These are phyloP conservation scores for Protophormia terraenovae DNA, from an alignment of 2,888 invertebrate genomes.

Conservation along the genomic window DNA sequence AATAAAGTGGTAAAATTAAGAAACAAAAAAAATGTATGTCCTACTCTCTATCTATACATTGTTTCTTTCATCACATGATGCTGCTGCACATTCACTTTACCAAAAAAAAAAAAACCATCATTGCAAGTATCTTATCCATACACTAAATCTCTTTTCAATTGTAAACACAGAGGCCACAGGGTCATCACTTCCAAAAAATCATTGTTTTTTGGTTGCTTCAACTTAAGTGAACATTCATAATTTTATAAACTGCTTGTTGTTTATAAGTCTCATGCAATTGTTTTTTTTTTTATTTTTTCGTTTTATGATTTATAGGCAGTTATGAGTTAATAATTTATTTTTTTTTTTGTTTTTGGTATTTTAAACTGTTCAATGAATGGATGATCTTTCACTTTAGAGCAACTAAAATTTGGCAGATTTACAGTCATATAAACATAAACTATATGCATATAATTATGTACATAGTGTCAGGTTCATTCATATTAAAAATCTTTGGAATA, in stretches of 20 bases:
- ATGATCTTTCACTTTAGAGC: constrained; percentile 56
- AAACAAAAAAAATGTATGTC: not conserved
- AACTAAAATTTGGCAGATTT: not conserved
- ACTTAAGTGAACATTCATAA: constrained; percentile 24
- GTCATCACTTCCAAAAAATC: constrained; percentile 56
- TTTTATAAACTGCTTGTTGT: constrained; percentile 29
- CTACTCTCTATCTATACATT: not conserved
- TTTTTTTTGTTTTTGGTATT: constrained; percentile 7
- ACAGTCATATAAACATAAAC: not conserved
- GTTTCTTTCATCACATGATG: constrained; percentile 10
- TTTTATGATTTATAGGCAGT: constrained; percentile 35
- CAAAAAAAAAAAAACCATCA: no score
- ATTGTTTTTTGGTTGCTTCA: constrained; percentile 33
- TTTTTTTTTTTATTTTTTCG: not conserved
- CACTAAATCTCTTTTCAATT: not conserved
- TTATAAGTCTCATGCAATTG: not conserved
- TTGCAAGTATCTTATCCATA: not conserved
- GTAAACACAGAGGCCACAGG: constrained; percentile 43
- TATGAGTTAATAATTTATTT: constrained; percentile 47
- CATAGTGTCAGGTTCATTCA: not conserved
- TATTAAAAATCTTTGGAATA: constrained; percentile 17
- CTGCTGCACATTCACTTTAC: constrained; percentile 21
- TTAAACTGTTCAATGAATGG: constrained; percentile 30
- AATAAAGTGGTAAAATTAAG: constrained; percentile 61
- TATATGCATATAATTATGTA: not conserved